These are phyloP conservation scores for Caenorhabditis becei DNA, from an alignment of 2,888 invertebrate species.

Conservation along the genomic window DNA sequence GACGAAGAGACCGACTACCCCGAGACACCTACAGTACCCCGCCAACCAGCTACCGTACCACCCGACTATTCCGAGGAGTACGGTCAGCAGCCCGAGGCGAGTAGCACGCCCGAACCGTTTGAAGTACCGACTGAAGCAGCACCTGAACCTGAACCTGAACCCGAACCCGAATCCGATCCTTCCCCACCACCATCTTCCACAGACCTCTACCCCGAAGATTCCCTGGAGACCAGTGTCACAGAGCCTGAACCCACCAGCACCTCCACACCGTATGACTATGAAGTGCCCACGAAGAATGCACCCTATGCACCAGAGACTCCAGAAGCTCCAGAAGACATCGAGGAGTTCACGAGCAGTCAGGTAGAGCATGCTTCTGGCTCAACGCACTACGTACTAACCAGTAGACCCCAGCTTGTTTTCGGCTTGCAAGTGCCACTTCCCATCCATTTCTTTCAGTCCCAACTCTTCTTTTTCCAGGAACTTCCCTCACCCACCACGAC, in stretches of 20 bases:
- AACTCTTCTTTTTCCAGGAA: slow-evolving; percentile 30
- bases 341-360: slow-evolving; percentile 30
- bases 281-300: not conserved
- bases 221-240: not conserved
- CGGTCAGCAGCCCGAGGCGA: slow-evolving; percentile 44
- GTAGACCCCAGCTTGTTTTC: not conserved
- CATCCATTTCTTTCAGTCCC: not conserved
- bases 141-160: slow-evolving; percentile 12
- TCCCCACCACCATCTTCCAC: slow-evolving; percentile 2
- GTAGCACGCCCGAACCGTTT: slow-evolving; percentile 16
- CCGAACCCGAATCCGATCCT: not conserved
- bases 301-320: slow-evolving; percentile 4
- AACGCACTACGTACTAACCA: not conserved
- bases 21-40: slow-evolving; percentile 27
- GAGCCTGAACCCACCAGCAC: not conserved
- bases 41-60: slow-evolving; percentile 19
- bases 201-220: no score
- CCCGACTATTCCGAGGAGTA: slow-evolving; percentile 52
- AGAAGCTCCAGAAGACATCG: slow-evolving; percentile 7
- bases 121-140: slow-evolving; percentile 4
- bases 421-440: no score
- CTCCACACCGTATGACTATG: no score
- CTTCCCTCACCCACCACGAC: slow-evolving; percentile 30
- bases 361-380: slow-evolving; percentile 21
- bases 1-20: slow-evolving; percentile 42